phyloP scores from a whole-genome alignment of 2,113 vertebrate genomes.

The Tragelaphus imberbis region DNA sequence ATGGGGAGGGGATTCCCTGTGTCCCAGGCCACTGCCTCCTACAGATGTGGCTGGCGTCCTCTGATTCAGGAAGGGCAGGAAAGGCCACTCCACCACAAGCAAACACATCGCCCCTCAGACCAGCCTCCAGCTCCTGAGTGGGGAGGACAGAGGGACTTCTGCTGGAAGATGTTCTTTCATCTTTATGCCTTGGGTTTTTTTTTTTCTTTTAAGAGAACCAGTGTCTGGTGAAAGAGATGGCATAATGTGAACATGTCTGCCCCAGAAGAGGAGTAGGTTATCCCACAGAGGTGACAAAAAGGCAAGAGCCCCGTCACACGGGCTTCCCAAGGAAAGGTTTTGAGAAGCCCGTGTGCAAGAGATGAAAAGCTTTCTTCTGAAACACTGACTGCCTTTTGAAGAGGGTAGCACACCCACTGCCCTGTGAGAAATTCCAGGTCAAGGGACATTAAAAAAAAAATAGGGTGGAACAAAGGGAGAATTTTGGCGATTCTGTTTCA shows the following conservation, averaged over 20 bases:
- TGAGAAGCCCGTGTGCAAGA: background rate
- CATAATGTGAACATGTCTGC: background rate
- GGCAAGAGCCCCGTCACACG: accelerated
- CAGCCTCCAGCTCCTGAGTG: no score
- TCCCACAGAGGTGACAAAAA: background rate
- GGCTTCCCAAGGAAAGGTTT: background rate
- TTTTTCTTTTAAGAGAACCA: background rate
- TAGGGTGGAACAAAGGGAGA: background rate
- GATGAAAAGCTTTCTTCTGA: background rate
- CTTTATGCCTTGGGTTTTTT: background rate
- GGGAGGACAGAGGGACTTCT: background rate
- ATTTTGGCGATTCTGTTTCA: background rate
- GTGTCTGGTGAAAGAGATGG: background rate
- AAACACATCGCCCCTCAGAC: background rate
- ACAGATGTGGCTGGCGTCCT: accelerated
- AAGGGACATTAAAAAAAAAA: background rate
- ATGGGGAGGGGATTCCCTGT: background rate
- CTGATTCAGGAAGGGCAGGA: background rate
- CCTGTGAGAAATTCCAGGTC: background rate
- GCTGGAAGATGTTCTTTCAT: background rate
- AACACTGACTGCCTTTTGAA: background rate
- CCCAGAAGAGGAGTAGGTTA: background rate
- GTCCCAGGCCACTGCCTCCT: background rate
- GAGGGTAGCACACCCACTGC: background rate
- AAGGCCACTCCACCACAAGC: background rate